phyloP scores from a whole-genome alignment of 2,888 invertebrate genomes.

The Cylindroiulus punctatus region DNA sequence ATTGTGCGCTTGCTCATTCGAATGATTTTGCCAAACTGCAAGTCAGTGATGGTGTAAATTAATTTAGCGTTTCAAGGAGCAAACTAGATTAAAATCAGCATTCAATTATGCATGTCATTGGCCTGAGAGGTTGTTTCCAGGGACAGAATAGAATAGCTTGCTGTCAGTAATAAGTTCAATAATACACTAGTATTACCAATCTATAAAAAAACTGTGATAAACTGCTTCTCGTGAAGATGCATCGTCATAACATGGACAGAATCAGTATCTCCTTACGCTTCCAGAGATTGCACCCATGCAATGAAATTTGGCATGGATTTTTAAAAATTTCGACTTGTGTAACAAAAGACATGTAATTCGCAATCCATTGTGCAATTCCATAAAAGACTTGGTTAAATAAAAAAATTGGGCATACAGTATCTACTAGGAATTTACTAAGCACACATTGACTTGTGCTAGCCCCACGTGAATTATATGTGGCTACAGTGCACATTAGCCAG shows the following conservation, averaged over 20 bases:
- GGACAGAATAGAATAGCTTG: too few relatives aligned
- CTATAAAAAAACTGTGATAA: too few relatives aligned
- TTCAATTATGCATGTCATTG: background rate
- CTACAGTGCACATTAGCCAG: slow-evolving; percentile 45
- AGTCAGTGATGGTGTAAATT: slow-evolving; percentile 9
- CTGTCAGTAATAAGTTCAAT: too few relatives aligned
- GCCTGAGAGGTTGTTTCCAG: too few relatives aligned
- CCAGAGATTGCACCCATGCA: too few relatives aligned
- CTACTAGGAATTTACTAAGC: background rate
- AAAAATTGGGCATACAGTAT: background rate
- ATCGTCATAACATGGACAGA: too few relatives aligned
- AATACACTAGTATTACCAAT: too few relatives aligned
- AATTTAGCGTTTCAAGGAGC: slow-evolving; percentile 26
- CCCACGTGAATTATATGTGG: background rate
- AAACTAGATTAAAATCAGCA: background rate
- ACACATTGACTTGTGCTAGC: background rate
- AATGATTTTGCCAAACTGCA: slow-evolving; percentile 17
- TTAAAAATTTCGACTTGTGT: too few relatives aligned
- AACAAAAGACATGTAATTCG: background rate
- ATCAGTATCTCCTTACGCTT: too few relatives aligned
- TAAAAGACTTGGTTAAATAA: background rate
- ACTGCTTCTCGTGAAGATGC: too few relatives aligned
- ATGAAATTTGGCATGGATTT: too few relatives aligned
- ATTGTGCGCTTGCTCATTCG: background rate
- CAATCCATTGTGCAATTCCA: slow-evolving; percentile 20